phyloP scores from a whole-genome alignment of 2,113 vertebrate species.

The Herpetotheres cachinnans region DNA sequence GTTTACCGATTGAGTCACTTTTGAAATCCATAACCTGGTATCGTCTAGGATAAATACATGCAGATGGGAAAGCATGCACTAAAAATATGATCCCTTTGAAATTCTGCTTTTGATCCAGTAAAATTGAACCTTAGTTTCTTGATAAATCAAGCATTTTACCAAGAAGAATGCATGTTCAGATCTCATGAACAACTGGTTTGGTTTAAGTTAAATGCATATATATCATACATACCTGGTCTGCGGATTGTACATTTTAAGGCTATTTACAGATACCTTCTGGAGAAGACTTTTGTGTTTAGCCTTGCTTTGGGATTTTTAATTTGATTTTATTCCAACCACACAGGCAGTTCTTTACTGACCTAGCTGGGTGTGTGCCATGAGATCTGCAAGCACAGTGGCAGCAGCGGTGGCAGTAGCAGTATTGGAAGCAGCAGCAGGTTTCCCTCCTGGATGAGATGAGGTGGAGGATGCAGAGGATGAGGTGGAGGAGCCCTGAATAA shows the following conservation, averaged over 20 bases:
- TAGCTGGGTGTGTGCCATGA: conserved; percentile 89
- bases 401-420: conserved; percentile 75
- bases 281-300: neutral
- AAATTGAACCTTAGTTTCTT: neutral
- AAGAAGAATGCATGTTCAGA: neutral
- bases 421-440: conserved; percentile 77
- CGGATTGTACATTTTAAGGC: neutral
- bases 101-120: neutral
- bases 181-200: neutral
- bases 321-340: neutral
- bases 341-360: conserved; percentile 81
- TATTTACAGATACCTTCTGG: neutral
- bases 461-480: conserved; percentile 98
- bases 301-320: neutral
- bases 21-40: neutral
- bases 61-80: neutral
- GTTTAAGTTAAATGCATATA: neutral
- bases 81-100: neutral
- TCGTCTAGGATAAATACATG: neutral
- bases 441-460: conserved; percentile 94
- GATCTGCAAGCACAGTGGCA: conserved; percentile 84
- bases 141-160: conserved; percentile 21
- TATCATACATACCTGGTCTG: conserved; percentile 38
- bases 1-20: neutral
- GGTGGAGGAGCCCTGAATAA: conserved; percentile 96